These are phyloP conservation scores for Microcebus lehilahytsara DNA, from an alignment of 2,113 vertebrate species.

Conservation along the genomic window DNA sequence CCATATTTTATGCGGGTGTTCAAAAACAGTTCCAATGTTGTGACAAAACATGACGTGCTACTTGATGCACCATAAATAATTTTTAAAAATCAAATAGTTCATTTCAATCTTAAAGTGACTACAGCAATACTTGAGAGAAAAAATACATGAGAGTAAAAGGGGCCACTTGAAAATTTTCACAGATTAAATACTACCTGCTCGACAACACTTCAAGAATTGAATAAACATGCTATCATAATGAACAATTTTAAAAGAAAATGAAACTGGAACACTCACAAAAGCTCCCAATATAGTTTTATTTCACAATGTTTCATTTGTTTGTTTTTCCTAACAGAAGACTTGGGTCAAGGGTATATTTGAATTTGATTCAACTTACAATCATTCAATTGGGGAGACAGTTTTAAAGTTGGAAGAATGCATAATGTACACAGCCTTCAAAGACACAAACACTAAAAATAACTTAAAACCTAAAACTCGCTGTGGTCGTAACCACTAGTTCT, in stretches of 20 bases:
- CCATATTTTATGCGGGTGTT: slow-evolving; percentile 46
- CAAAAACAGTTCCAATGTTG: slow-evolving; percentile 49
- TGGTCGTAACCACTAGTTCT: background rate
- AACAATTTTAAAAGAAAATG: slow-evolving; percentile 52
- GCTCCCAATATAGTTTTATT: slow-evolving; percentile 43
- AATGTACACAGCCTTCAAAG: slow-evolving; percentile 36
- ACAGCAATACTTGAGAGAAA: background rate
- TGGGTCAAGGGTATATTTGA: slow-evolving; percentile 60
- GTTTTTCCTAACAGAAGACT: slow-evolving; percentile 57
- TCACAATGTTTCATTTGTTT: slow-evolving; percentile 61
- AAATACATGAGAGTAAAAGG: slow-evolving; percentile 45
- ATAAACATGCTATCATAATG: slow-evolving; percentile 53
- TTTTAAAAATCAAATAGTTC: slow-evolving; percentile 57
- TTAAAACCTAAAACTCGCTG: background rate
- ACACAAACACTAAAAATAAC: slow-evolving; percentile 48
- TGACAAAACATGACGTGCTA: slow-evolving; percentile 63
- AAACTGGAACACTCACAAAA: slow-evolving; percentile 46
- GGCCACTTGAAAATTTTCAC: slow-evolving; percentile 55
- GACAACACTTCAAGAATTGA: slow-evolving; percentile 55
- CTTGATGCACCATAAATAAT: slow-evolving; percentile 65
- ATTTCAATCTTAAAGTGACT: slow-evolving; percentile 53
- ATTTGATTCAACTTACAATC: slow-evolving; percentile 63
- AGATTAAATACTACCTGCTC: slow-evolving; percentile 65
- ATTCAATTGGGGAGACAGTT: slow-evolving; percentile 49
- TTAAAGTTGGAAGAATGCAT: slow-evolving; percentile 3